Base-by-base conservation (phyloP, 2,797 vertebrate genomes). In the Rhadinocentrus ornatus region DNA sequence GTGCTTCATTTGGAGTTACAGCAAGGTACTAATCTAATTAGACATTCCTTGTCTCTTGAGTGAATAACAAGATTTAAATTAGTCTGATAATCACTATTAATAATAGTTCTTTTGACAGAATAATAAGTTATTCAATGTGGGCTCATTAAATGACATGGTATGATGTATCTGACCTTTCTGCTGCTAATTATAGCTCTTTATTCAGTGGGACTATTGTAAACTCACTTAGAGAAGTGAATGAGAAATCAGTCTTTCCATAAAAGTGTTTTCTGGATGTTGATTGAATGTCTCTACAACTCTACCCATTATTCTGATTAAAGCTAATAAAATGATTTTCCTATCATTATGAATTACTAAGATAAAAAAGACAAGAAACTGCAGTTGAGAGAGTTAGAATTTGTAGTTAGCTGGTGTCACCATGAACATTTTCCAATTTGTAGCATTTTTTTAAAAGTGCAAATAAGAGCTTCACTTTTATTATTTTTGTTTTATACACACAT, bases 101-200 rank as follows among this genome's bases (percentile, higher is more conserved):
- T 59, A 37, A 60, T 53, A 60, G 46, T 50, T 41, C 32, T n/a
- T n/a, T 69, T 64, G 31, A 53, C 24, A 24, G 52, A 48, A 55
- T 83, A 68, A 77, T 78, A 69, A 53, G n/a, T 20, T 62, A 61
- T 73, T 75, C 63, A 69, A 53, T 54, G 69, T 6, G 4, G 22
- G 58, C 34, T 79, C 54, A 29, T 60, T 57, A 71, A 57, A 62
- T 41, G 27, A 24, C 24, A 37, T 70, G 64, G 58, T 22, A 16
- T 54, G 52, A 70, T 35, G n/a, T 48, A 48, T 69, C 20, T 79
- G 50, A 81, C 58, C 27, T 68, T 79, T 72, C 6, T 4, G 20
- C 57, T 32, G 8, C 16, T 62, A 26, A 44, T 41, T 63, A 8
- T 48, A 9, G 48, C 24, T 4, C 18, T 67, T 57, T 5, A 37